Base-by-base conservation (phyloP, 1,140 invertebrate genomes). In the Drosophila santomea region DNA sequence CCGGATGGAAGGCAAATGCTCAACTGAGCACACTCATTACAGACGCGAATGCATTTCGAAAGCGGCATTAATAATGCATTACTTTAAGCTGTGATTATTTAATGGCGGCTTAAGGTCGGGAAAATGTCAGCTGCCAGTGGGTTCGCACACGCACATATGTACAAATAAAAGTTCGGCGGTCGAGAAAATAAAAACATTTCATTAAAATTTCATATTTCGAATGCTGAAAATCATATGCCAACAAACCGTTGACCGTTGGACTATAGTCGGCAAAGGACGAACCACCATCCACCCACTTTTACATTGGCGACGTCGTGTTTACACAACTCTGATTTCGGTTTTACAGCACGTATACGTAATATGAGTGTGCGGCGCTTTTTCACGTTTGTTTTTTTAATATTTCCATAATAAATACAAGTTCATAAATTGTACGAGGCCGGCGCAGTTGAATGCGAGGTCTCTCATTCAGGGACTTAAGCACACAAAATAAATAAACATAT, bases 401-500 rank as follows among this genome's bases (percentile, higher is more conserved):
- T 78, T 78, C 74, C 74, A 78, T 78, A 78, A 78, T 60, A 78
- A 78, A 78, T 78, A 72, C 64, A 78, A 78, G 66, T 78, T 78
- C 74, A 78, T 78, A 78, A 78, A 78, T 78, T 64, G 38, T 75
- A 74, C 25, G 28, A 39, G 45, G 36, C 14, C 36, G 32, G 15
- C 23, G 11, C 12, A 56, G 51, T 14, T 8, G 15, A 41, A 20
- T 17, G 25, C 25, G 2, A 8, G 12, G 50, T 57, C 59, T 58
- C 45, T 63, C 58, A 63, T 77, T 80, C 59, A 59, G 66, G 66
- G 63, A 67, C 51, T 59, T 69, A 56, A 77, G 80, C 73, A 74
- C 62, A 88, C 76, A 67, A 80, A 80, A 84, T 78, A 89, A 88
- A 80, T 85, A 74, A 78, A 77, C 81, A 80, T 79, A 79, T 89